Percentiles rank a stretch among this genome's conserved stretches.
Evolutionary conservation across 2,113 vertebrate genomes (phyloP).

Genomic region (Indri indri): DNA sequence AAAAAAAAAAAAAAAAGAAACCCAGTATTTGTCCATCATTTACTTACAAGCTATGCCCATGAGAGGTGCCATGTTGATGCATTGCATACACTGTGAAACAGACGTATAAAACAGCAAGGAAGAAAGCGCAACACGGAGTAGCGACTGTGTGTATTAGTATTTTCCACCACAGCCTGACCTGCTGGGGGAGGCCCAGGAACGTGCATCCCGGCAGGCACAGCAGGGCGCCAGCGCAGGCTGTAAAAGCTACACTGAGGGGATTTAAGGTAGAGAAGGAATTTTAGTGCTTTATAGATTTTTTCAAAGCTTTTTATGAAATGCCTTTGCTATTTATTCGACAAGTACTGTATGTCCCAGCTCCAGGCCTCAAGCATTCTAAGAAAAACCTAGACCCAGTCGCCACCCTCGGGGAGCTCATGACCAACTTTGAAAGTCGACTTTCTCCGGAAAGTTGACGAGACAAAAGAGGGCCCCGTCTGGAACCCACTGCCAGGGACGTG

Average conservation of each 20-base stretch:
- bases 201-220: not conserved
- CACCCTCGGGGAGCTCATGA: accelerated
- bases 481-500: accelerated
- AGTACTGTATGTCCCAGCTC: not conserved
- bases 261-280: not conserved
- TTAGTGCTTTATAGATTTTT: not conserved
- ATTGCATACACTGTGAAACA: not conserved
- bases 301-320: not conserved
- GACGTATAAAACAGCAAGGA: not conserved
- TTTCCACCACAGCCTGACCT: not conserved
- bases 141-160: accelerated
- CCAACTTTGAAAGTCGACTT: not conserved
- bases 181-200: not conserved
- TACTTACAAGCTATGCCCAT: not conserved
- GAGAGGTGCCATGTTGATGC: no score
- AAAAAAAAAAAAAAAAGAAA: not conserved
- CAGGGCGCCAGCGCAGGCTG: not conserved
- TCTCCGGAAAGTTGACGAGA: not conserved
- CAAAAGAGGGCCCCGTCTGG: not conserved
- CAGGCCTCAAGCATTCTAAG: not conserved
- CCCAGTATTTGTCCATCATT: not conserved
- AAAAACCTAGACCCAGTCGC: not conserved
- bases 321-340: not conserved
- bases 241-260: no score
- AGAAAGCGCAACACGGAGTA: accelerated